Percentiles rank a stretch among this genome's conserved stretches.
phyloP scores from a whole-genome alignment of 2,113 vertebrate genomes.

The Clarias batrachus region DNA sequence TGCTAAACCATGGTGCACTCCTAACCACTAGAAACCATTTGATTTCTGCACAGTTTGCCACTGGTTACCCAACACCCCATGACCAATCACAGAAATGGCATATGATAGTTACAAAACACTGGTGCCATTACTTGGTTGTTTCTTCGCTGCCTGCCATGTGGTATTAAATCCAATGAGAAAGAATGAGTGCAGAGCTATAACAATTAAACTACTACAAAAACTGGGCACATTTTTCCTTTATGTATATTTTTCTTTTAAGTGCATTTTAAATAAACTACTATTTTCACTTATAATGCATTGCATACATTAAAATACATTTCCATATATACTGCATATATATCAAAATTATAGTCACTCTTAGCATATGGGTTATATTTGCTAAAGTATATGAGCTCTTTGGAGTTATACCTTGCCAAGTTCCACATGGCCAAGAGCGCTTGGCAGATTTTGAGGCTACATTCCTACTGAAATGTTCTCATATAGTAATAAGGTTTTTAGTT shows the following conservation, averaged over 20 bases:
- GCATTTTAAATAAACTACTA: background rate
- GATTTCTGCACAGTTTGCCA: background rate
- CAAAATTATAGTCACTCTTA: background rate
- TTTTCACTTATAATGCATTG: background rate
- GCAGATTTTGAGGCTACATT: background rate
- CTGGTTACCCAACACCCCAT: background rate
- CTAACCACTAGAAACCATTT: background rate
- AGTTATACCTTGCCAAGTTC: background rate
- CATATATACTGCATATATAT: background rate
- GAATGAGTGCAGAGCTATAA: background rate
- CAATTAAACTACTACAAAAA: background rate
- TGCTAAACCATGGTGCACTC: background rate
- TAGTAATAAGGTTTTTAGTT: background rate
- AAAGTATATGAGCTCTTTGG: background rate
- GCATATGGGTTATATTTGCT: background rate
- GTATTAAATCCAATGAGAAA: background rate
- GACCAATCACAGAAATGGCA: background rate
- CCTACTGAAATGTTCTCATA: background rate
- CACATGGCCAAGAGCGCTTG: conserved; percentile 8
- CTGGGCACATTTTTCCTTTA: background rate
- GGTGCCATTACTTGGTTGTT: background rate
- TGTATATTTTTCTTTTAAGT: background rate
- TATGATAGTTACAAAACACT: background rate
- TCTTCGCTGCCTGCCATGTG: background rate
- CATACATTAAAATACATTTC: background rate